Percentiles rank a stretch among this genome's conserved stretches.
phyloP scores from a whole-genome alignment of 2,113 vertebrate species.

The Suricata suricatta region DNA sequence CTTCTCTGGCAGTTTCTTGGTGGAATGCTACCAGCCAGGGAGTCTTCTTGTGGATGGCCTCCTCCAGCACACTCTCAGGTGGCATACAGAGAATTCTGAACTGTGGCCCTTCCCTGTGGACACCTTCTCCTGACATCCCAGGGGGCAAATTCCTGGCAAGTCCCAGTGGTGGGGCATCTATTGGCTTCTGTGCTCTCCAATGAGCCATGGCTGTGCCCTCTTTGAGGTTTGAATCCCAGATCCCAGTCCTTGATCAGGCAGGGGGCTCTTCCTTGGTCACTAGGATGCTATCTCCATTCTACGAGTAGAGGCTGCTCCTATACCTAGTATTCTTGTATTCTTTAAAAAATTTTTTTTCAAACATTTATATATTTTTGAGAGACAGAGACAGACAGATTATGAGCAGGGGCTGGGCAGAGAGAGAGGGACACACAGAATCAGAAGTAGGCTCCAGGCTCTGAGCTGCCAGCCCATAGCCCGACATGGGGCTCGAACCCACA shows the following conservation, averaged over 20 bases:
- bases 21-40: background rate
- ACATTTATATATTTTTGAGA: too few species aligned
- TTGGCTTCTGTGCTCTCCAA: background rate
- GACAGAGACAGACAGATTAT: too few species aligned
- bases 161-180: background rate
- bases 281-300: background rate
- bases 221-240: background rate
- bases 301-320: background rate
- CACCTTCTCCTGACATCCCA: background rate
- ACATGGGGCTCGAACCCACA: too few species aligned
- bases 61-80: background rate
- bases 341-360: background rate
- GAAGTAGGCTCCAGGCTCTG: too few species aligned
- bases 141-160: background rate
- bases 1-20: background rate
- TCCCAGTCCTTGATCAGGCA: background rate
- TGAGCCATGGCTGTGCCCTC: background rate
- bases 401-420: too few species aligned
- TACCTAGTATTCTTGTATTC: background rate
- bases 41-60: background rate
- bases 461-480: too few species aligned
- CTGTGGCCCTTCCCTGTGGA: background rate
- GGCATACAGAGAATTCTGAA: background rate
- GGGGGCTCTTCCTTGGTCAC: background rate
- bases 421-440: too few species aligned